These are phyloP conservation scores for Panagrolaimus sp. DNA, from an alignment of 1,140 invertebrate genomes.

Conservation along the genomic window DNA sequence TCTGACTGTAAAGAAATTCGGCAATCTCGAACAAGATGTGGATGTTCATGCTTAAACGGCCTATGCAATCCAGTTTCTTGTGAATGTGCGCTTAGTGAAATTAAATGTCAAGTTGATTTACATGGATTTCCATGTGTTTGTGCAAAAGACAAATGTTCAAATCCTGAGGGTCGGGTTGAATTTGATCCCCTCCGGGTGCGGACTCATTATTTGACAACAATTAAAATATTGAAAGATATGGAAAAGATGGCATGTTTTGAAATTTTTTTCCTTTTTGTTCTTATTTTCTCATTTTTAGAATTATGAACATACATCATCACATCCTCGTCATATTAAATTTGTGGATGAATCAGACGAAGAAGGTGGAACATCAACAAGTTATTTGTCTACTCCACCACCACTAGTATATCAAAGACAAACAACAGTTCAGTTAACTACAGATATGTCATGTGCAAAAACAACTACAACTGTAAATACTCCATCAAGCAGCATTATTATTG, in stretches of 20 bases:
- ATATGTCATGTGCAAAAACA: no score
- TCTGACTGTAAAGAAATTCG: constrained; percentile 5
- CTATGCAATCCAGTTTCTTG: background rate
- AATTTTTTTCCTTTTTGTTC: background rate
- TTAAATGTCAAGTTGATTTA: constrained; percentile 7
- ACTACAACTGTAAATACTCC: no score
- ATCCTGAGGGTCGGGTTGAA: constrained; percentile 5
- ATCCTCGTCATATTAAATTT: constrained; percentile 13
- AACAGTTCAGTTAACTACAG: no score
- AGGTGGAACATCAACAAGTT: constrained; percentile 12
- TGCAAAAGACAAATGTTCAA: background rate
- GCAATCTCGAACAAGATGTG: constrained; percentile 1
- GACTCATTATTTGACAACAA: background rate
- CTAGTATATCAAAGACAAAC: no score
- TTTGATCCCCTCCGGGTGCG: background rate
- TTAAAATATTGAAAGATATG: constrained; percentile 8
- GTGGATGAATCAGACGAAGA: background rate
- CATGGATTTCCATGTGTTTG: background rate
- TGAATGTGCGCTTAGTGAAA: background rate
- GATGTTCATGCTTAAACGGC: background rate
- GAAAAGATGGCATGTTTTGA: background rate
- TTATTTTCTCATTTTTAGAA: background rate
- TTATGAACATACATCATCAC: constrained; percentile 4
- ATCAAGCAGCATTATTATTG: no score
- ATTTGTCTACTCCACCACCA: constrained; percentile 6